Percentiles rank a stretch among this genome's conserved stretches.
phyloP scores from a whole-genome alignment of 2,797 vertebrate species.

The Lemur catta region DNA sequence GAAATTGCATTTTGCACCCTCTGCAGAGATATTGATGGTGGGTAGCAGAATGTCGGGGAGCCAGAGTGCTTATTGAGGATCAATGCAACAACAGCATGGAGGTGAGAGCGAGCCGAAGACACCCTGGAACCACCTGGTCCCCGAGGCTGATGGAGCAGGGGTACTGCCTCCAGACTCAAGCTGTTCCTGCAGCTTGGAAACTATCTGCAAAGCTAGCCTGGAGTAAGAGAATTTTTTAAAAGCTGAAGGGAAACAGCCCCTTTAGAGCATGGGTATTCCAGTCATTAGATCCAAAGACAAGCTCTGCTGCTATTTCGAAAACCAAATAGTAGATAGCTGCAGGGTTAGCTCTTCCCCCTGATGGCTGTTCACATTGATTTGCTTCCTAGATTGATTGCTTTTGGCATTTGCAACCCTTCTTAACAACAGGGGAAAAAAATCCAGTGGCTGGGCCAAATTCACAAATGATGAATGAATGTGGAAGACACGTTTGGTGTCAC shows the following conservation, averaged over 20 bases:
- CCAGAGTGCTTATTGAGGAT: neutral
- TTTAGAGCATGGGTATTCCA: neutral
- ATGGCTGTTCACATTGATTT: conserved; percentile 60
- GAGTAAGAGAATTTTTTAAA: neutral
- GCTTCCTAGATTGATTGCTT: conserved; percentile 60
- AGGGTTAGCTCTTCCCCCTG: neutral
- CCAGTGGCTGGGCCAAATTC: neutral
- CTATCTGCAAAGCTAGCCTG: neutral
- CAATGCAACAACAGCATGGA: neutral
- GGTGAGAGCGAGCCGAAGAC: neutral
- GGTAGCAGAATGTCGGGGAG: neutral
- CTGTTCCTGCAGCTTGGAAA: conserved; percentile 25
- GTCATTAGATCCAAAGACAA: conserved; percentile 40
- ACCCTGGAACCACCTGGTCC: neutral
- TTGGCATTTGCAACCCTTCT: conserved; percentile 57
- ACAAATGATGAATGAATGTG: conserved; percentile 35
- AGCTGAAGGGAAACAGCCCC: neutral
- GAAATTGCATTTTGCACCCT: conserved; percentile 47
- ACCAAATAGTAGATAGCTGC: conserved; percentile 10
- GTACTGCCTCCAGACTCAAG: neutral
- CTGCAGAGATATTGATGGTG: neutral
- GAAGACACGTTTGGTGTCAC: conserved; percentile 40
- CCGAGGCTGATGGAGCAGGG: neutral
- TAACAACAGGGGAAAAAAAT: neutral
- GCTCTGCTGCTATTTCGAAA: neutral